A percentile compares a stretch with the other conserved stretches of the same genome.
Evolutionary conservation across 2,888 invertebrate species (phyloP).

Genomic region (Protophormia terraenovae): DNA sequence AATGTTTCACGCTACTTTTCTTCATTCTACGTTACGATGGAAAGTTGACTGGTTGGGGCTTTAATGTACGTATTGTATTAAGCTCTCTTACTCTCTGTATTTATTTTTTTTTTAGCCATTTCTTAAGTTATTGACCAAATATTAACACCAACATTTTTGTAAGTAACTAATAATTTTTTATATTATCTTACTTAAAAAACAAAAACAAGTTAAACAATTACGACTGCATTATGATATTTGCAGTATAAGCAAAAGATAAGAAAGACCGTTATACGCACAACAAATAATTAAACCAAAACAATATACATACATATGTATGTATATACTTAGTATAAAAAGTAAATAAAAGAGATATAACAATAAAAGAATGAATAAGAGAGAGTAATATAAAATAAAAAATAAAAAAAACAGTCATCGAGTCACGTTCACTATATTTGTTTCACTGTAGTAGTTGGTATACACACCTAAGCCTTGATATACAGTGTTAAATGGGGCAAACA

Average conservation of each 20-base stretch:
- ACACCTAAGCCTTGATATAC: not conserved
- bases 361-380: not conserved
- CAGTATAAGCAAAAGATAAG: slow-evolving; percentile 44
- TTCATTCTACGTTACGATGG: no score
- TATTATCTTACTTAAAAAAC: not conserved
- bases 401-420: not conserved
- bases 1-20: no score
- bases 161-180: not conserved
- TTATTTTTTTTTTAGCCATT: no score
- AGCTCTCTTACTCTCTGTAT: no score
- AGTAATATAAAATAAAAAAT: not conserved
- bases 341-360: not conserved
- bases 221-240: slow-evolving; percentile 62
- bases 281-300: not conserved
- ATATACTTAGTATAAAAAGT: no score
- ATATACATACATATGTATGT: not conserved
- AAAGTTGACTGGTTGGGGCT: no score
- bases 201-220: slow-evolving; percentile 31
- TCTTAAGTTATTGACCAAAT: no score
- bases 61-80: no score
- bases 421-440: not conserved
- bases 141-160: no score
- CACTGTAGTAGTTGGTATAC: not conserved
- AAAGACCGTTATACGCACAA: not conserved
- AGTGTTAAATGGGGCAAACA: no score